phyloP scores from a whole-genome alignment of 2,888 invertebrate species.

The Nephrotoma flavescens region DNA sequence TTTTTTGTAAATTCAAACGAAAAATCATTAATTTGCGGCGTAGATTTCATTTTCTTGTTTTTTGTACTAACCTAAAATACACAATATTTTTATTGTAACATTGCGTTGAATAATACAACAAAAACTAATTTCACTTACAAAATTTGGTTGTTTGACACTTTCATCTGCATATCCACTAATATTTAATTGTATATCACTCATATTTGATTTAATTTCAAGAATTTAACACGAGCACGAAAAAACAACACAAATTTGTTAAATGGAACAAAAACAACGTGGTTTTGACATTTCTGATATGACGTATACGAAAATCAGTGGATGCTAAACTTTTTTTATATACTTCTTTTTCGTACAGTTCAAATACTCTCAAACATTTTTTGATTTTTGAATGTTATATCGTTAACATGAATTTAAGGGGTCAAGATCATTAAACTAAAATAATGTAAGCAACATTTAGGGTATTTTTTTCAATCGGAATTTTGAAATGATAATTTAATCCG shows the following conservation, averaged over 20 bases:
- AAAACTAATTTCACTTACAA: background rate
- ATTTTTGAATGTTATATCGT: background rate
- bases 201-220: background rate
- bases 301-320: background rate
- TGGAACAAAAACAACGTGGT: background rate
- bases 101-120: background rate
- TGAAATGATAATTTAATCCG: too few species aligned
- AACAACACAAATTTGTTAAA: background rate
- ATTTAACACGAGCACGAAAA: background rate
- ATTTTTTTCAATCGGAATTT: too few species aligned
- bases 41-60: background rate
- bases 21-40: conserved; percentile 14
- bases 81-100: background rate
- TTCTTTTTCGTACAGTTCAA: background rate
- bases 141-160: background rate
- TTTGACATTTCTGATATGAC: background rate
- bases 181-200: background rate
- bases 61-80: background rate
- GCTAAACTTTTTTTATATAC: background rate
- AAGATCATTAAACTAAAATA: too few species aligned
- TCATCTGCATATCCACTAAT: background rate
- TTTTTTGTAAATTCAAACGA: conserved; percentile 20
- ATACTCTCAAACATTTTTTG: background rate
- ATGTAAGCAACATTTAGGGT: too few species aligned
- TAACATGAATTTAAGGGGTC: too few species aligned